These are phyloP conservation scores for Gulo gulo DNA, from an alignment of 2,113 vertebrate genomes.

Conservation along the genomic window DNA sequence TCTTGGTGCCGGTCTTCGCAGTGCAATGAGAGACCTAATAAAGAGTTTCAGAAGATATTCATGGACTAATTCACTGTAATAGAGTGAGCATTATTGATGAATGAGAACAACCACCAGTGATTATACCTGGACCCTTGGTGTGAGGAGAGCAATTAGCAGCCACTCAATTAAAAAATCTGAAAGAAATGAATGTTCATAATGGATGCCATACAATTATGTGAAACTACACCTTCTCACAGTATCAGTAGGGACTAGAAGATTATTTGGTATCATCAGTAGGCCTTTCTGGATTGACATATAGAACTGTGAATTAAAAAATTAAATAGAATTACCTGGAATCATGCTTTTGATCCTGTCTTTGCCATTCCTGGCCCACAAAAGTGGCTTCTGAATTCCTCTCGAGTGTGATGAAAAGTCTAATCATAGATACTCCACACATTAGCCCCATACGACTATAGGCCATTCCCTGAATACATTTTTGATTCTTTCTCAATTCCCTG, in stretches of 20 bases:
- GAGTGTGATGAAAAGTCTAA: slow-evolving; percentile 26
- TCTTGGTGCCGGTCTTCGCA: background rate
- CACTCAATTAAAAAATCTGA: slow-evolving; percentile 40
- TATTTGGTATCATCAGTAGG: background rate
- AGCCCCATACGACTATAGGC: background rate
- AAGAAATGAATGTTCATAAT: slow-evolving; percentile 58
- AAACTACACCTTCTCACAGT: slow-evolving; percentile 13
- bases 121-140: slow-evolving; percentile 1
- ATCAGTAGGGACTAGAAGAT: background rate
- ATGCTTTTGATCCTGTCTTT: slow-evolving; percentile 28
- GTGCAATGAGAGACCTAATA: slow-evolving; percentile 37
- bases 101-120: background rate
- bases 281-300: background rate
- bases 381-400: slow-evolving; percentile 36
- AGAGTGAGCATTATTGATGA: slow-evolving; percentile 1
- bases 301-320: slow-evolving; percentile 10
- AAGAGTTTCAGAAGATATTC: slow-evolving; percentile 37
- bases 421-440: background rate
- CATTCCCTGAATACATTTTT: background rate
- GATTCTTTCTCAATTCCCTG: background rate
- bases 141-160: slow-evolving; percentile 54
- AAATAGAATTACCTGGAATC: slow-evolving; percentile 45
- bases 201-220: slow-evolving; percentile 43
- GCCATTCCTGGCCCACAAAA: slow-evolving; percentile 4
- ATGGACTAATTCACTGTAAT: background rate